Evolutionary conservation across 2,888 invertebrate genomes (phyloP), one percentile per base, ranked within the genome.

Genomic region (Spilosoma lubricipeda): DNA sequence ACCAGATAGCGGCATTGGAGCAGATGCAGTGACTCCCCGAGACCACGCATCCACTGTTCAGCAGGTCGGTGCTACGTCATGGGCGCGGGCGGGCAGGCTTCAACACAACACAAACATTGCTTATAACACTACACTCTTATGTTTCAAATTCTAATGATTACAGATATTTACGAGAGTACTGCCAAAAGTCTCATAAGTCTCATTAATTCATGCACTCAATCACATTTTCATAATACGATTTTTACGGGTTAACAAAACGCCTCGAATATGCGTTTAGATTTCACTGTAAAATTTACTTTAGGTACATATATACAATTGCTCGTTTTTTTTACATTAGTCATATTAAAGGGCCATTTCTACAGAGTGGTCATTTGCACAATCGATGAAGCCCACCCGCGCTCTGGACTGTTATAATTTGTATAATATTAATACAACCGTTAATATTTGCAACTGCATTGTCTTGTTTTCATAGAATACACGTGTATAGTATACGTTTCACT

Each of bases 1-100:
- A 86, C 99, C 99, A 45, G 99, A 99, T 96, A 98, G 98, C 90
- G 99, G 99, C 82, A 99, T 99, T 90, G 99, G 99, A 81, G 98
- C 98, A 63, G 98, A 99, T 90, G 98, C 98, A 85, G 98, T 98
- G 92, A 99, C 99, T 78, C 98, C 99, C 81, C 96, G 98, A 89
- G 98, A 98, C 95, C 98, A 98, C 96, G 98, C 85, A 67, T 85
- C 98, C 90, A 97, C 98, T 91, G 97, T 98, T 88, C 98, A 98
- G 96, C 98, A 98, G 98, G 98, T 98, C 96, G 96, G 97, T 96
- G 90, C 85, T 74, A 85, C 88, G 86, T 83, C 78, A 82, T 81
- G 91, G 93, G 93, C 92, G 94, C 92, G 94, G 93, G 94, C 94
- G 93, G 94, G 93, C 93, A 88, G 90, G 91, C 91, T 90, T 90